Conservation (phyloP, 2,113 vertebrate genomes). For the Motacilla alba region DNA sequence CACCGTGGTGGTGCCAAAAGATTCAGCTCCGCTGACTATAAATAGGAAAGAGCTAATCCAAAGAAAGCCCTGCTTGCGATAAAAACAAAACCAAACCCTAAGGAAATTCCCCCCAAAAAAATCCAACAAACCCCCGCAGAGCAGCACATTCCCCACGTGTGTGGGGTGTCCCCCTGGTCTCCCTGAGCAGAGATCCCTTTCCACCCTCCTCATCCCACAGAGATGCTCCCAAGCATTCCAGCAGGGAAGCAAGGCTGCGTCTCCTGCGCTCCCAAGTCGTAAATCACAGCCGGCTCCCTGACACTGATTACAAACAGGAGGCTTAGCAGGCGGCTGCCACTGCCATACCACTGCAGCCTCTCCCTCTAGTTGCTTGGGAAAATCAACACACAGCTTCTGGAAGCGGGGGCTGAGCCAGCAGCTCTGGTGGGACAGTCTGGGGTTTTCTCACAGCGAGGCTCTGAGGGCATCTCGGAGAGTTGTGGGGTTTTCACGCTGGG, state of each 20-base stretch:
- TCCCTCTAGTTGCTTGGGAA: not conserved
- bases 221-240: not conserved
- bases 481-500: not conserved
- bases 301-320: not conserved
- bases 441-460: not conserved
- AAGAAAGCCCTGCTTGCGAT: not conserved
- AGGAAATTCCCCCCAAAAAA: not conserved
- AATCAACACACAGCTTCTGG: not conserved
- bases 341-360: not conserved
- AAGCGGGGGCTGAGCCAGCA: not conserved
- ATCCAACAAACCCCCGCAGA: not conserved
- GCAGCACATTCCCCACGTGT: fast-evolving
- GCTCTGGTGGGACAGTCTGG: not conserved
- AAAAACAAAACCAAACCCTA: not conserved
- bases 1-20: fast-evolving
- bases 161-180: not conserved
- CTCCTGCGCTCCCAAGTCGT: not conserved
- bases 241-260: not conserved
- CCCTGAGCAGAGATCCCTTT: not conserved
- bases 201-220: not conserved
- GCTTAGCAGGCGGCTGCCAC: not conserved
- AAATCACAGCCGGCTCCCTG: not conserved
- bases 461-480: not conserved
- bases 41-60: not conserved
- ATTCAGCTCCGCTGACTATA: not conserved